Conservation (phyloP, 2,797 vertebrate genomes). For the Channa striata region DNA sequence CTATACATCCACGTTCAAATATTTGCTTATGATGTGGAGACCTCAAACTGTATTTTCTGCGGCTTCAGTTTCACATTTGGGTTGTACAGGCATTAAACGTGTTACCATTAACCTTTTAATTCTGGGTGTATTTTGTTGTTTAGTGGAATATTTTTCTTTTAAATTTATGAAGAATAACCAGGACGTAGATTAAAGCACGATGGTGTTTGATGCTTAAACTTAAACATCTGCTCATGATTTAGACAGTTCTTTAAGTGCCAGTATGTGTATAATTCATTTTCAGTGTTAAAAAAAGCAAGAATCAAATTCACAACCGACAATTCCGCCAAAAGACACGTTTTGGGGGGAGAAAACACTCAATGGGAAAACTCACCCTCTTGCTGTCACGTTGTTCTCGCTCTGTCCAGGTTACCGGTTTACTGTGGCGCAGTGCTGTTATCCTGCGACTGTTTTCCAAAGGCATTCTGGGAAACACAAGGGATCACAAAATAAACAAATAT, state of each 20-base stretch:
- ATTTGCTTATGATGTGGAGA: background rate
- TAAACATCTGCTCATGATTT: background rate
- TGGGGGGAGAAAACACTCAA: background rate
- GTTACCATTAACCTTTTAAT: background rate
- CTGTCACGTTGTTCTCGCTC: background rate
- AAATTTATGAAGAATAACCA: background rate
- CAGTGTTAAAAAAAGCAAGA: too few species aligned
- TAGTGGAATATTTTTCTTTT: background rate
- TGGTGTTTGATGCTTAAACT: background rate
- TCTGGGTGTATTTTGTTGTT: background rate
- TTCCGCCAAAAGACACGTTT: background rate
- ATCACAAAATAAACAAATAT: background rate
- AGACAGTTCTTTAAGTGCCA: background rate
- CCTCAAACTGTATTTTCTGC: background rate
- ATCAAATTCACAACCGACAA: too few species aligned
- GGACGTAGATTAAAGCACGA: background rate
- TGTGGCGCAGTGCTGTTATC: too few species aligned
- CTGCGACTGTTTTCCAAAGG: background rate
- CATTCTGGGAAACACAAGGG: conserved; percentile 11
- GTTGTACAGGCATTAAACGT: background rate
- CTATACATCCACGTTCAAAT: background rate
- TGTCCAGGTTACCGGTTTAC: background rate
- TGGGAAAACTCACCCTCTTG: background rate
- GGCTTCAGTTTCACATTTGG: background rate
- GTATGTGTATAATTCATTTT: background rate